Evolutionary conservation across 2,888 invertebrate genomes (phyloP).

Genomic region (Tenthredo scrophulariae): DNA sequence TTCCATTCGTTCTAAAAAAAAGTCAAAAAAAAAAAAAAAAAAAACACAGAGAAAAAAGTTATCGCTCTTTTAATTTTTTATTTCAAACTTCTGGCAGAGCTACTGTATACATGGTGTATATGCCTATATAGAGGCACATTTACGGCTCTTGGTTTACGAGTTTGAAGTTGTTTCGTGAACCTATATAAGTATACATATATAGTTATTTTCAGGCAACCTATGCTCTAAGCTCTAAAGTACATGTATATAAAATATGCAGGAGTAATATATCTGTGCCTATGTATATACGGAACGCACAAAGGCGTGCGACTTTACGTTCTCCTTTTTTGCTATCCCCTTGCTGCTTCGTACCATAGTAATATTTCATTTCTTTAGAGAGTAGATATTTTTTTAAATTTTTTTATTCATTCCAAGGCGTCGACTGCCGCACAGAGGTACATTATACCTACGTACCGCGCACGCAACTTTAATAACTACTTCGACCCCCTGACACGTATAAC

Average conservation of each 20-base stretch:
- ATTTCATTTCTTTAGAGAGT: constrained; percentile 19
- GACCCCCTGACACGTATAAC: not conserved
- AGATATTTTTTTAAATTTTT: not conserved
- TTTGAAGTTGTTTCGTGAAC: constrained; percentile 22
- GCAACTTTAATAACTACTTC: constrained; percentile 8
- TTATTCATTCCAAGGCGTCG: constrained; percentile 2
- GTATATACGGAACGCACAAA: not conserved
- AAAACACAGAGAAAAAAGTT: not conserved
- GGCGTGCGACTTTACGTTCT: constrained; percentile 23
- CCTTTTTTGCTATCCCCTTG: not conserved
- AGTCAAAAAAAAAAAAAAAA: no score
- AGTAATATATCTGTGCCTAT: not conserved
- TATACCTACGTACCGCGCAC: not conserved
- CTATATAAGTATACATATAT: constrained; percentile 18
- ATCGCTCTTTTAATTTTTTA: not conserved
- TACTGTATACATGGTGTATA: not conserved
- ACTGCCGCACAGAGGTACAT: not conserved
- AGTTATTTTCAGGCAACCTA: constrained; percentile 3
- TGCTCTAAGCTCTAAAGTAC: not conserved
- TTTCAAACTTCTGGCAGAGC: not conserved
- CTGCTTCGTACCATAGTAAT: not conserved
- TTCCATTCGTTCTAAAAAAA: not conserved
- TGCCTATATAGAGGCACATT: not conserved
- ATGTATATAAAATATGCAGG: not conserved
- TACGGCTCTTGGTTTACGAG: constrained; percentile 37